Evolutionary conservation across 2,113 vertebrate species (phyloP), one percentile per base, ranked within the genome.

Genomic region (Numenius arquata): DNA sequence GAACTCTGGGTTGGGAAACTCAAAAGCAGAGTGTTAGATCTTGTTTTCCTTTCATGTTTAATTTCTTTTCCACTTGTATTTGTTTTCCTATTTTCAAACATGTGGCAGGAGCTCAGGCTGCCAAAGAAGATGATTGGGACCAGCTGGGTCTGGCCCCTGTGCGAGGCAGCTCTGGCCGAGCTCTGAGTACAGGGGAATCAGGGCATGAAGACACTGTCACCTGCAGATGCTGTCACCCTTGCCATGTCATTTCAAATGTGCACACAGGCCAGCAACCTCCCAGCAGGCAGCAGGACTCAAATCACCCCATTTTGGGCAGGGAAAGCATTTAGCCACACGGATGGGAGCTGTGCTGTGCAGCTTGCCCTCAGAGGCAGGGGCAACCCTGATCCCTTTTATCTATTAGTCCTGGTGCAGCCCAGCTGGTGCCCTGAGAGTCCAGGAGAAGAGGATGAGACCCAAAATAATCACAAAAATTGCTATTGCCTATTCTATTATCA

Each of bases 121-220:
- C 29, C 29, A 41, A 68, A 48, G 63, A n/a, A 53, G 12, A 30
- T 47, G 15, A 23, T 15, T 17, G 14, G 47, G 56, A 62, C 9
- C 85, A 62, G 47, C 19, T 1, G 0, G 11, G 23, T 47, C 41
- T 62, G 0, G 0, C 9, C 20, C 40, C 34, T 40, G 19, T 1
- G 1, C 47, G 55, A 38, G 47, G 15, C 65, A 71, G 38, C 26
- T 70, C 17, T 4, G 5, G 26, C 38, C 1, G 1, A 77, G 45
- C 65, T 52, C 32, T 59, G 43, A 38, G 32, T 2, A 11, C 19
- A 8, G 21, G 27, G 48, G 18, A 47, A 55, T 38, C 0, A 1
- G 27, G 40, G 19, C 66, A 34, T 47, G 58, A 78, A 63, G 47
- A 36, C 20, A 6, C 29, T 30, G 41, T 71, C 65, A 62, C 34